A percentile compares a stretch with the other conserved stretches of the same genome.
These are phyloP conservation scores for Eilema caniola DNA, from an alignment of 2,888 invertebrate genomes.

Conservation along the genomic window DNA sequence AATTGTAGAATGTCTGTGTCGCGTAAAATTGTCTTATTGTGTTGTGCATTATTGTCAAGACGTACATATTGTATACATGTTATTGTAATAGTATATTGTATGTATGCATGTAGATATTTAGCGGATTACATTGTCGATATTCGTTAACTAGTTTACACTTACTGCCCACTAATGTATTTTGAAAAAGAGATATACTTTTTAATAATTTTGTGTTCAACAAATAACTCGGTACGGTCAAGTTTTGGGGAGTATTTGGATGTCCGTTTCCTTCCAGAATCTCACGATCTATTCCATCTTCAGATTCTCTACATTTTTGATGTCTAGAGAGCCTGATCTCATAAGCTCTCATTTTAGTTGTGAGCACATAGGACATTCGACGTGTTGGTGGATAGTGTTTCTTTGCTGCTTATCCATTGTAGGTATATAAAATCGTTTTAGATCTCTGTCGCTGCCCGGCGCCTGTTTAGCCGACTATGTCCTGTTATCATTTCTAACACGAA, in stretches of 20 bases:
- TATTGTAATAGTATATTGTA: constrained; percentile 49
- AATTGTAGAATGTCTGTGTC: constrained; percentile 70
- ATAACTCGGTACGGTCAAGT: background rate
- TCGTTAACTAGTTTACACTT: constrained; percentile 22
- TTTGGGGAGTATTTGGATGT: background rate
- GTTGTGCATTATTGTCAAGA: constrained; percentile 66
- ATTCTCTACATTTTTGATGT: background rate
- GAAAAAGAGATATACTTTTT: background rate
- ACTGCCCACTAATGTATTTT: background rate
- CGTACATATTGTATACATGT: constrained; percentile 50
- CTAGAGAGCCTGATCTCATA: background rate
- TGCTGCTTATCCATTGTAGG: background rate
- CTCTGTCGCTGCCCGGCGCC: background rate
- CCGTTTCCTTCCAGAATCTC: background rate
- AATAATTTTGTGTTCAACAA: background rate
- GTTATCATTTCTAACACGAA: background rate
- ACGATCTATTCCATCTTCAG: background rate
- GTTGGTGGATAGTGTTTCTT: background rate
- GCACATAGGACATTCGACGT: background rate
- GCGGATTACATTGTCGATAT: constrained; percentile 58
- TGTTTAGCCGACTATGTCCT: too few species aligned
- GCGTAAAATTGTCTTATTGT: constrained; percentile 65
- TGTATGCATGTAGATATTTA: constrained; percentile 39
- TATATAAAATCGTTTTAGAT: background rate
- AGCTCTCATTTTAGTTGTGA: background rate